A percentile compares a stretch with the other conserved stretches of the same genome.
Evolutionary conservation across 2,888 invertebrate species (phyloP).

Genomic region (Limnephilus auricula): DNA sequence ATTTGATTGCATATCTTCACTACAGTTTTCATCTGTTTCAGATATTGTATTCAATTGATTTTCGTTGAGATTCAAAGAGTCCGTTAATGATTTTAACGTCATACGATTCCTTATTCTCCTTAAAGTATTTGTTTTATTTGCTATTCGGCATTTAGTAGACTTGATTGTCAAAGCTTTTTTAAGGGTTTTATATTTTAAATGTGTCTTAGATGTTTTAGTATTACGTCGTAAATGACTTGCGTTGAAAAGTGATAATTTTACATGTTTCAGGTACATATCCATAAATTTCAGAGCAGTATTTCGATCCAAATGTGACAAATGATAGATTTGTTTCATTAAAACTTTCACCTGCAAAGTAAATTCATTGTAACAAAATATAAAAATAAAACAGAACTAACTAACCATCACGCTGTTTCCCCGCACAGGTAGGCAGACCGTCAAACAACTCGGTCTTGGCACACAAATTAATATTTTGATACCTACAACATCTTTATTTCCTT

Average conservation of each 20-base stretch:
- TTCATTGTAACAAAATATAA: not conserved
- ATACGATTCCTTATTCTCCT: not conserved
- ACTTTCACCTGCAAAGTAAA: constrained; percentile 53
- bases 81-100: not conserved
- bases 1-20: not conserved
- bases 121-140: not conserved
- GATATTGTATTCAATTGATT: not conserved
- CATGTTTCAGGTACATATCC: constrained; percentile 39
- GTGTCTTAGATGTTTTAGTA: not conserved
- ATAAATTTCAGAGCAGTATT: constrained; percentile 46
- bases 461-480: too few species aligned
- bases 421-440: too few species aligned
- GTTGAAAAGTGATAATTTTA: constrained; percentile 25
- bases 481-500: too few species aligned
- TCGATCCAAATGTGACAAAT: constrained; percentile 50
- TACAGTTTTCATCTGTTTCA: constrained; percentile 2
- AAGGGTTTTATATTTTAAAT: not conserved
- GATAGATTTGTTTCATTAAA: constrained; percentile 46
- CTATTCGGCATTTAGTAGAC: not conserved
- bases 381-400: too few species aligned
- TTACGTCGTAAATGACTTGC: not conserved
- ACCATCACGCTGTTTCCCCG: too few species aligned
- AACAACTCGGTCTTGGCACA: too few species aligned
- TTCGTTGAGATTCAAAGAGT: not conserved
- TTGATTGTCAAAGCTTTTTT: not conserved